A percentile compares a stretch with the other conserved stretches of the same genome.
Evolutionary conservation across 2,888 invertebrate species (phyloP).

Genomic region (Drosophila glabriapex): DNA sequence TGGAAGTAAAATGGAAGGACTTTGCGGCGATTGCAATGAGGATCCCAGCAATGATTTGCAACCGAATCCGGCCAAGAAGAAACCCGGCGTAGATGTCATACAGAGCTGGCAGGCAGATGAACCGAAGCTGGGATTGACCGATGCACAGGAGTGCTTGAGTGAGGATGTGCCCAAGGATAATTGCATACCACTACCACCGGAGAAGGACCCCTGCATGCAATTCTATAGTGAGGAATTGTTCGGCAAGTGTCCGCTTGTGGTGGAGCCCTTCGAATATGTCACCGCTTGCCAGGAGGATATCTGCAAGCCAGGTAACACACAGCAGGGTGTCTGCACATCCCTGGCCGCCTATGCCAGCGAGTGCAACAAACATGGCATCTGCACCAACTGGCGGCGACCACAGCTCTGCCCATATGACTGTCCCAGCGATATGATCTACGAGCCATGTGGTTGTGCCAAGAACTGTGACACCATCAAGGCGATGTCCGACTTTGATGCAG

Average conservation of each 20-base stretch:
- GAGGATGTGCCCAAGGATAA: slow-evolving; percentile 85
- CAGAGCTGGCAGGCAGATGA: slow-evolving; percentile 87
- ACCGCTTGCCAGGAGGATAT: slow-evolving; percentile 90
- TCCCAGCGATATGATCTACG: slow-evolving; percentile 82
- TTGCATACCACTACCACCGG: slow-evolving; percentile 87
- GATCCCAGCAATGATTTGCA: slow-evolving; percentile 87
- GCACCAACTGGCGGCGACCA: slow-evolving; percentile 89
- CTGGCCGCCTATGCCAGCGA: slow-evolving; percentile 91
- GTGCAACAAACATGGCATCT: slow-evolving; percentile 90
- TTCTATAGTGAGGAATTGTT: slow-evolving; percentile 87
- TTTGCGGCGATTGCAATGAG: slow-evolving; percentile 92
- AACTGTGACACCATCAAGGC: slow-evolving; percentile 82
- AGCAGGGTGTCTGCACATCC: slow-evolving; percentile 88
- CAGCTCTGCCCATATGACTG: slow-evolving; percentile 89
- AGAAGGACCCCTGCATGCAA: slow-evolving; percentile 89
- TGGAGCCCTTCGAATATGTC: slow-evolving; percentile 89
- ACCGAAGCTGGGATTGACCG: slow-evolving; percentile 85
- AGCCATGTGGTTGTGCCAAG: slow-evolving; percentile 84
- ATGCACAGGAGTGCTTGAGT: slow-evolving; percentile 86
- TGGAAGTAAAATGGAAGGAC: slow-evolving; percentile 90
- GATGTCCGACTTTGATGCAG: slow-evolving; percentile 77
- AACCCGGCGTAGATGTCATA: slow-evolving; percentile 84
- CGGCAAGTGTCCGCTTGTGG: slow-evolving; percentile 90
- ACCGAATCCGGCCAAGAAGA: slow-evolving; percentile 86
- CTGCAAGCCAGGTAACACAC: slow-evolving; percentile 87